Evolutionary conservation across 2,113 vertebrate genomes (phyloP), one percentile per base, ranked within the genome.

Genomic region (Podocnemis expansa): DNA sequence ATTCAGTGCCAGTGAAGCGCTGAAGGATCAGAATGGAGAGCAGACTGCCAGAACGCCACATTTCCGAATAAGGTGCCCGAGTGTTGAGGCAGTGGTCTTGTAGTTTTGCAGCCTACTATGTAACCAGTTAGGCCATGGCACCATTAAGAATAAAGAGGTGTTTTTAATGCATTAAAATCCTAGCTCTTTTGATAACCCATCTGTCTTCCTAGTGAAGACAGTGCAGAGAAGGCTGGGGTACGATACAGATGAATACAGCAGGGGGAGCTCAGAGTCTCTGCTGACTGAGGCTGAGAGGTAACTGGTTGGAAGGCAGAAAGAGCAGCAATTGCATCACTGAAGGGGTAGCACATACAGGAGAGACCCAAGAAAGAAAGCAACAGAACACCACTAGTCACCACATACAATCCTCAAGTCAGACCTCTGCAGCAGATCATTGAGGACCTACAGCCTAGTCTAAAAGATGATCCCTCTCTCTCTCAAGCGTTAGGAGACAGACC

Each of bases 21-120:
- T 83, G 78, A 86, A 85, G 85, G 80, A 63, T 87, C 17, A 22
- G 85, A 92, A 90, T 47, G 85, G 45, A 94, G 22, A 8, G 27
- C 8, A 8, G 34, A 80, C 81, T 9, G 41, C 41, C 54, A 2
- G 0, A 4, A 81, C 58, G 51, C 84, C 76, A 73, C 49, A 85
- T 0, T 0, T 0, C 10, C 49, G 10, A 24, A 55, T 25, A 5
- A 51, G 3, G 43, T 79, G 14, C 1, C 1, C 0, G 31, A 0
- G 38, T 2, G 52, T 52, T 1, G 1, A 22, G 79, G 87, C 45
- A 58, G 25, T 27, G 56, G 8, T 58, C 56, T 58, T 14, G 63
- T 52, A 47, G 52, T 76, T 41, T 4, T 0, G 51, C 56, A 79
- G 60, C 56, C 67, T 10, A 80, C 55, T 60, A 5, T 0, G 8